phyloP scores from a whole-genome alignment of 1,140 invertebrate species.

The Ridgeia piscesae region DNA sequence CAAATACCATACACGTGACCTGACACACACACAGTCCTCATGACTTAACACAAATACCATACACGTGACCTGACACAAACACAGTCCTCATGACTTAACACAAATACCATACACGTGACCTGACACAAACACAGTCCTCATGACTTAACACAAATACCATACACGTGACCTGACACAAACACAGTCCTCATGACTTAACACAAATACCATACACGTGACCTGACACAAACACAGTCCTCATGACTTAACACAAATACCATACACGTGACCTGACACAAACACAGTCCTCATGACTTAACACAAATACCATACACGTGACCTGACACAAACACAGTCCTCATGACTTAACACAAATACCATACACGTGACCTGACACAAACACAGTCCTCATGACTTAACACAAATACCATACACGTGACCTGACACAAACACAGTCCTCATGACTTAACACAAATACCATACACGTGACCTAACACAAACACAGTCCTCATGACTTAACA shows the following conservation, averaged over 20 bases:
- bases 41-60: constrained; percentile 65
- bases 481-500: constrained; percentile 57
- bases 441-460: constrained; percentile 65
- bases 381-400: constrained; percentile 57
- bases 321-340: constrained; percentile 43
- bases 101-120: constrained; percentile 65
- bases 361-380: constrained; percentile 61
- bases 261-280: constrained; percentile 61
- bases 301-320: constrained; percentile 65
- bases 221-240: constrained; percentile 43
- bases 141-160: constrained; percentile 65
- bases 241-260: constrained; percentile 65
- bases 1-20: constrained; percentile 56
- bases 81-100: constrained; percentile 57
- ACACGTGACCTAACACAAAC: constrained; percentile 61
- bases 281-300: constrained; percentile 57
- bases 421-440: constrained; percentile 43
- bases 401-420: constrained; percentile 65
- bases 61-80: constrained; percentile 61
- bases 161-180: constrained; percentile 61
- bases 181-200: constrained; percentile 57
- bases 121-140: constrained; percentile 43
- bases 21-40: not conserved
- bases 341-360: constrained; percentile 65
- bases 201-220: constrained; percentile 65